phyloP scores from a whole-genome alignment of 2,113 vertebrate genomes.

The Grus americana region DNA sequence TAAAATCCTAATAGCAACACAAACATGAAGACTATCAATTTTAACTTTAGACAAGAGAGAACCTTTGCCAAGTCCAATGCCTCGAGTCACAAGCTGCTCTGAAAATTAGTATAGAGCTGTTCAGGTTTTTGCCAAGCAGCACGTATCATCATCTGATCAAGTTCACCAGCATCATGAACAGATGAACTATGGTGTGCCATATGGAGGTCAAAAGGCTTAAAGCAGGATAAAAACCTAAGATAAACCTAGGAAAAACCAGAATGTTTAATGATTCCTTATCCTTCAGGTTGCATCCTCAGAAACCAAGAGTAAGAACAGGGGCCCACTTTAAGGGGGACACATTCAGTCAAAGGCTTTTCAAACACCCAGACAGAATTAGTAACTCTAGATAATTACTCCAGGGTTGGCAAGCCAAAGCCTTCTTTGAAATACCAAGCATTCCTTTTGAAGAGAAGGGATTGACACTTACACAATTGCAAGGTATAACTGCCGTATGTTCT shows the following conservation, averaged over 20 bases:
- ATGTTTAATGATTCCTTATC: not conserved
- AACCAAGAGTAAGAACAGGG: not conserved
- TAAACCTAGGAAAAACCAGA: not conserved
- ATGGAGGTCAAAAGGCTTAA: not conserved
- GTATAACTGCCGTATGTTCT: not conserved
- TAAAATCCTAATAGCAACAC: not conserved
- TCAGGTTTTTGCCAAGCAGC: not conserved
- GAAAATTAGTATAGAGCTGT: not conserved
- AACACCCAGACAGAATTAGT: not conserved
- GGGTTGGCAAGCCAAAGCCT: not conserved
- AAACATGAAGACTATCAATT: not conserved
- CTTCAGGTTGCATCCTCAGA: not conserved
- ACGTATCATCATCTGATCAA: not conserved
- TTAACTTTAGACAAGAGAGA: not conserved
- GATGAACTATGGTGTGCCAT: not conserved
- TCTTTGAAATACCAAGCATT: not conserved
- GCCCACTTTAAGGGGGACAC: not conserved
- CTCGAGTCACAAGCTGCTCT: not conserved
- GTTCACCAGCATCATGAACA: not conserved
- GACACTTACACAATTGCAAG: not conserved
- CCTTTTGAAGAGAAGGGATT: not conserved
- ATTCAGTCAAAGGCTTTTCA: not conserved
- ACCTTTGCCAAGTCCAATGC: not conserved
- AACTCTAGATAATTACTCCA: not conserved
- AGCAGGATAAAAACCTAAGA: not conserved